phyloP scores from a whole-genome alignment of 1,140 invertebrate genomes.

The Argopecten irradians region DNA sequence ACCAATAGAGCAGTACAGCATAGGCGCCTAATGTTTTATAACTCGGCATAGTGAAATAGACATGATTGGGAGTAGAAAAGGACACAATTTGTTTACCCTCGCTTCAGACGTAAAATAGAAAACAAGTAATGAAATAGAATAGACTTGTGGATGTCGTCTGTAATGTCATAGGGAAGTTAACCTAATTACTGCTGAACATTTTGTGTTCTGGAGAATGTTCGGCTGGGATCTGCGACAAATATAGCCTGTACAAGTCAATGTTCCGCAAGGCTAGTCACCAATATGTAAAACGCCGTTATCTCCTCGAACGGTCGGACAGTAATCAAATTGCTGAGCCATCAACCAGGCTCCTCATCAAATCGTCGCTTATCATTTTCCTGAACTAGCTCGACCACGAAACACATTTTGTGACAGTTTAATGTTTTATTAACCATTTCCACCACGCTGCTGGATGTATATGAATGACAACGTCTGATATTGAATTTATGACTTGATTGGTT shows the following conservation, averaged over 20 bases:
- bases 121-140: not conserved
- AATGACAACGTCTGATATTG: not conserved
- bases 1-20: too few species aligned
- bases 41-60: too few species aligned
- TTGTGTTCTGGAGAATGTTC: not conserved
- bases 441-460: not conserved
- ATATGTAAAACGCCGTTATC: not conserved
- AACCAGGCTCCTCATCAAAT: not conserved
- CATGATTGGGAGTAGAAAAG: too few species aligned
- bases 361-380: slow-evolving; percentile 6
- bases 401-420: not conserved
- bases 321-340: not conserved
- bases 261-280: not conserved
- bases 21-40: too few species aligned
- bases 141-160: not conserved
- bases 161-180: not conserved
- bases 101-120: not conserved
- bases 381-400: not conserved
- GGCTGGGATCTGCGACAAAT: not conserved
- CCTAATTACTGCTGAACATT: not conserved
- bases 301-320: not conserved
- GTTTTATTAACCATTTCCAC: slow-evolving; percentile 2
- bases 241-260: not conserved
- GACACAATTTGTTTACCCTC: not conserved
- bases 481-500: slow-evolving; percentile 18